These are phyloP conservation scores for Ormyrus nitidulus DNA, from an alignment of 2,888 invertebrate genomes.

Conservation along the genomic window DNA sequence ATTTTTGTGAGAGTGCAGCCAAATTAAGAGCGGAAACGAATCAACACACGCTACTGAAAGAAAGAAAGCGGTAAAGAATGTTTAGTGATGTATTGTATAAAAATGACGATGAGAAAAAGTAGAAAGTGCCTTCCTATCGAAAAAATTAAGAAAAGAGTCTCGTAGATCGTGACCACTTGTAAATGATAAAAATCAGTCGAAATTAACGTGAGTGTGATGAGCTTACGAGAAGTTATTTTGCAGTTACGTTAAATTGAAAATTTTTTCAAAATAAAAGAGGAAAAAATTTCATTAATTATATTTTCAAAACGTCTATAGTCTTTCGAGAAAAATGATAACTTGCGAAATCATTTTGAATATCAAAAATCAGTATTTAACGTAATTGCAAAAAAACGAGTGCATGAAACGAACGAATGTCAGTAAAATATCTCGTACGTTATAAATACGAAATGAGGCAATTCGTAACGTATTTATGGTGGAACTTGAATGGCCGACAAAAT, in stretches of 20 bases:
- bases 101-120: conserved; percentile 83
- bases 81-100: conserved; percentile 80
- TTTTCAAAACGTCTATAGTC: conserved; percentile 41
- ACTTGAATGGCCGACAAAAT: conserved; percentile 69
- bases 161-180: conserved; percentile 76
- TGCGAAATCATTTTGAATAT: conserved; percentile 35
- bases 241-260: conserved; percentile 48
- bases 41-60: conserved; percentile 50
- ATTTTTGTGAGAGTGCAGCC: conserved; percentile 52
- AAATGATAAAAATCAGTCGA: conserved; percentile 72
- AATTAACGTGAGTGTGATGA: conserved; percentile 61
- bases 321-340: conserved; percentile 22
- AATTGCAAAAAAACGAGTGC: conserved; percentile 60
- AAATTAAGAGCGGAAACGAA: conserved; percentile 53
- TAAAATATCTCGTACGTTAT: conserved; percentile 55
- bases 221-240: conserved; percentile 42
- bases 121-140: conserved; percentile 88
- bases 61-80: conserved; percentile 60
- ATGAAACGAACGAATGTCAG: conserved; percentile 59
- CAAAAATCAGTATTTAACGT: conserved; percentile 57
- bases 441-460: conserved; percentile 54
- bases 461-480: conserved; percentile 54
- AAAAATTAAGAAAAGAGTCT: conserved; percentile 71
- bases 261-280: conserved; percentile 40
- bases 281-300: conserved; percentile 39